Base-by-base conservation (phyloP, 2,797 vertebrate genomes). In the Alauda arvensis region DNA sequence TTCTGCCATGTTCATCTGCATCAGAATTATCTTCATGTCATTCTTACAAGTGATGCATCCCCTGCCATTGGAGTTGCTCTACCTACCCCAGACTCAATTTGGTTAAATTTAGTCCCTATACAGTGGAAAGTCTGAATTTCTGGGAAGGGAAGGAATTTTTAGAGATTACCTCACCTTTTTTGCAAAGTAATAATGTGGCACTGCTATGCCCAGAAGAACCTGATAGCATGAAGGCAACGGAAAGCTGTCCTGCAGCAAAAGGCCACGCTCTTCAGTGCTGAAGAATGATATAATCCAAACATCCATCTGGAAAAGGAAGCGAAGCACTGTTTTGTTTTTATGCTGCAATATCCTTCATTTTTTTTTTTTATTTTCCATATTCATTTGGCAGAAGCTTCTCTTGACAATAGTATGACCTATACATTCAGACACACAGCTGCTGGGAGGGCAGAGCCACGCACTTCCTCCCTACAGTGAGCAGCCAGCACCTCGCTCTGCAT, bases 161-260 rank as follows among this genome's bases (percentile, higher is more conserved):
- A 62, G 69, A 34, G 21, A 81, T 51, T 39, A 53, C 31, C 94
- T 51, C 93, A 99, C 99, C 98, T 99, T 99, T 96, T 97, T 98
- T 48, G 97, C 98, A 94, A 99, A 99, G 96, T 98, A 99, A 90
- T 99, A 99, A 92, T 98, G 97, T 9, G 99, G 99, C 39, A 98
- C 98, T 63, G 99, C 97, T 53, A 99, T 91, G 45, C 98, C 98
- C 26, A 99, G 97, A 34, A 99, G 97, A 28, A 94, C 90, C 85
- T 99, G 98, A 49, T 97, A 97, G 25, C 96, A 65, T 6, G 96
- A 74, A 21, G 98, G 98, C 94, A 97, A 95, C 8, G 97, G 92
- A 91, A 98, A 99, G 62, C 96, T 98, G 87, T 99, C 99, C 51
- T 99, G 98, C 40, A 99, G 96, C 81, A 99, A 96, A 51, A 99